Percentiles rank a stretch among this genome's conserved stretches.
Evolutionary conservation across 1,140 invertebrate genomes (phyloP).

Genomic region (Drosophila erecta): DNA sequence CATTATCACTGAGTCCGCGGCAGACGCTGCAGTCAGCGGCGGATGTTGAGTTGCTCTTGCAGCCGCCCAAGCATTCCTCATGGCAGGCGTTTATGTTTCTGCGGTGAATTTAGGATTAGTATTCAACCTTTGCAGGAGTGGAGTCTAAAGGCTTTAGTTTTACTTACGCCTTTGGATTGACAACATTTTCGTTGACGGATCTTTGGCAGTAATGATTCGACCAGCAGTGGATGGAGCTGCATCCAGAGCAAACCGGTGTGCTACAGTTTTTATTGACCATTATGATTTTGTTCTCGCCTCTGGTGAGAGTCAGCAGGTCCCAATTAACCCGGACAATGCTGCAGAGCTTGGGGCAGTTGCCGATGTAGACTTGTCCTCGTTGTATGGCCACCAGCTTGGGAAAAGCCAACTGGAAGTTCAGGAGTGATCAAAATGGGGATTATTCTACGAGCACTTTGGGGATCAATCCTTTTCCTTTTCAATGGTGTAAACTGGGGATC

Average conservation of each 20-base stretch:
- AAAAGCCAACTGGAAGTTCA: conserved; percentile 66
- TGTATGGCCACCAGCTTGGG: conserved; percentile 71
- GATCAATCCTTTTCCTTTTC: neutral
- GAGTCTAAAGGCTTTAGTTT: too few species aligned
- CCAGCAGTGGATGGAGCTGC: conserved; percentile 67
- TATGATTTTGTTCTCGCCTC: conserved; percentile 65
- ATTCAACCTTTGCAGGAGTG: neutral
- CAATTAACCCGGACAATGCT: conserved; percentile 66
- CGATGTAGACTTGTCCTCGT: conserved; percentile 74
- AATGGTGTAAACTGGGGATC: neutral
- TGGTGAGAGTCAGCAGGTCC: conserved; percentile 68
- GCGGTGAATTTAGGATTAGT: neutral
- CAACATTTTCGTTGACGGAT: conserved; percentile 77
- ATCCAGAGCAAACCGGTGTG: conserved; percentile 57
- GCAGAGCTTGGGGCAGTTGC: conserved; percentile 67
- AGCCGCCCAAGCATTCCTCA: conserved; percentile 73
- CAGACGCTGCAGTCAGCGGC: conserved; percentile 60
- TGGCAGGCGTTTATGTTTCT: conserved; percentile 55
- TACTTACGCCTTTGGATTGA: conserved; percentile 38
- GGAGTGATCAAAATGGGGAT: neutral
- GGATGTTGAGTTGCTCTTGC: conserved; percentile 38
- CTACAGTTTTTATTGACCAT: conserved; percentile 45
- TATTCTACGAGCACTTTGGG: too few species aligned
- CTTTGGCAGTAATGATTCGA: conserved; percentile 68
- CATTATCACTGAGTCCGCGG: conserved; percentile 58